These are phyloP conservation scores for Symphodus melops DNA, from an alignment of 2,113 vertebrate genomes.

Conservation along the genomic window DNA sequence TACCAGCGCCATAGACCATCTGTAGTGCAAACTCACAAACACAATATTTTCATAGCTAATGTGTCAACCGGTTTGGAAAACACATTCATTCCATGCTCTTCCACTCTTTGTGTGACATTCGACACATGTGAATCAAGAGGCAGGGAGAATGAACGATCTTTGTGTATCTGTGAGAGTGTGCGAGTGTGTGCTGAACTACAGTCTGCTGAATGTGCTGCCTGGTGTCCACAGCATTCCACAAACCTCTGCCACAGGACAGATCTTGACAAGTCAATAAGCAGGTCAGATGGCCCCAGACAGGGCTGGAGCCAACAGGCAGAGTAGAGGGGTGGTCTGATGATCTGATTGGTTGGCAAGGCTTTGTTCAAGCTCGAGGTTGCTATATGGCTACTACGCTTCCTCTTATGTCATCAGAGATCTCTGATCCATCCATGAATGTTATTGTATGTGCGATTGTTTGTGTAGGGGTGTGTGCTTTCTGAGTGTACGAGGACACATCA, in stretches of 20 bases:
- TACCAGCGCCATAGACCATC: constrained; percentile 50
- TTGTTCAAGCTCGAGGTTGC: constrained; percentile 35
- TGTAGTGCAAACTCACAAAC: constrained; percentile 55
- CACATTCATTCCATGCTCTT: constrained; percentile 45
- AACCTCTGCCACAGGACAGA: constrained; percentile 26
- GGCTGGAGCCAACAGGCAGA: constrained; percentile 14
- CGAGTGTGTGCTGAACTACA: constrained; percentile 29
- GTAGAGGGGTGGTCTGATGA: background rate
- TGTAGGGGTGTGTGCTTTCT: background rate
- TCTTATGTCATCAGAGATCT: constrained; percentile 14
- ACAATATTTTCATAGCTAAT: constrained; percentile 63
- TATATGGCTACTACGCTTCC: constrained; percentile 38
- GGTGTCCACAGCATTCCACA: constrained; percentile 64
- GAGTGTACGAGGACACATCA: background rate
- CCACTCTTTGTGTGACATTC: constrained; percentile 58
- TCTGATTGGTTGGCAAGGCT: constrained; percentile 46
- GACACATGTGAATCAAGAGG: constrained; percentile 54
- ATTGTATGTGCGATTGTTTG: constrained; percentile 14
- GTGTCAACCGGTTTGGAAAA: constrained; percentile 29
- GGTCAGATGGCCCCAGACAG: constrained; percentile 44
- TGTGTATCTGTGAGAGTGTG: constrained; percentile 25
- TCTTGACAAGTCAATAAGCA: constrained; percentile 61
- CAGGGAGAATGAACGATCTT: constrained; percentile 31
- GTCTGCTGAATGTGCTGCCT: constrained; percentile 53
- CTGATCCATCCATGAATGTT: constrained; percentile 31